Base-by-base conservation (phyloP, 1,140 invertebrate genomes). In the Temnothorax longispinosus region DNA sequence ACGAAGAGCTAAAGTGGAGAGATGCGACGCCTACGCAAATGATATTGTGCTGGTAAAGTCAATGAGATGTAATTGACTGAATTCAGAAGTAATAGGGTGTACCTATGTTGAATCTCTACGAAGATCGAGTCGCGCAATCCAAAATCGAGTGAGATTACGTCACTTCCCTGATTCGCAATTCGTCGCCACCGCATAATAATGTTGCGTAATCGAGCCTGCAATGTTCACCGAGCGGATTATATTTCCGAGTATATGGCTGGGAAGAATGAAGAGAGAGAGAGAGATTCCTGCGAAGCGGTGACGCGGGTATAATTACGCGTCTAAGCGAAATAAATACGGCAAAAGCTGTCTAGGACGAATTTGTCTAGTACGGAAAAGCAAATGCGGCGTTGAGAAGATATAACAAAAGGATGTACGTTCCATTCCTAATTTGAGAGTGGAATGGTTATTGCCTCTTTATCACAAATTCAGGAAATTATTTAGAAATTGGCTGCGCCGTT, bases 171-270 rank as follows among this genome's bases (percentile, higher is more conserved):
- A 56, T 69, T 74, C 54, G 69, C 32, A 38, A 60, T 47, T 74
- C 18, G 69, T 74, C 54, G 11, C n/a, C n/a, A 62, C 27, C 54
- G 13, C 27, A 38, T 75, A 84, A 84, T 84, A 74, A 84, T n/a
- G 41, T 84, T 75, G 27, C 69, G 54, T 60, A 60, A 84, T 60
- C 69, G 80, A 21, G 69, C 38, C n/a, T 75, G 27, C 80, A 60
- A 35, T 60, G 18, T 60, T 15, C 15, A 35, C 58, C 44, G 35
- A 74, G 41, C 27, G 18, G 1, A 47, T 82, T 54, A 60, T 72
- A 32, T 1, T 54, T 60, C 2, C 1, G 4, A 38, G n/a, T n/a
- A 71, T 72, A 56, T 2, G 27, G n/a, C 10, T 13, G 38, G 27
- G 38, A 60, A 84, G 41, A 84, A 84, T 21, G 41, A 13, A 41